Percentiles rank a stretch among this genome's conserved stretches.
Evolutionary conservation across 2,888 invertebrate species (phyloP).

Genomic region (Nyleta sp.): DNA sequence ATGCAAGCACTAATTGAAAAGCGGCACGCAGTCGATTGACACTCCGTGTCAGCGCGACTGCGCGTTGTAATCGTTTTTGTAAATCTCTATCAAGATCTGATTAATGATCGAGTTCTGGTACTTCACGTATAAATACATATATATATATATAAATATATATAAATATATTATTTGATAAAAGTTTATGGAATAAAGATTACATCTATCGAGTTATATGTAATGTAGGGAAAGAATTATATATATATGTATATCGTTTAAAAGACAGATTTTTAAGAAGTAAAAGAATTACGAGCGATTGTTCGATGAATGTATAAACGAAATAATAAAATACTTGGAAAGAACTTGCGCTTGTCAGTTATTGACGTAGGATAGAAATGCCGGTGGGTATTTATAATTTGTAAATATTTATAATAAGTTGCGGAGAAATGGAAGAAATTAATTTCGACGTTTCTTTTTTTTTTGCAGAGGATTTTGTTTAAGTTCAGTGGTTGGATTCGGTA

Average conservation of each 20-base stretch:
- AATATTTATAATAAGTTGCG: too few species aligned
- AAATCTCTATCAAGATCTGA: conserved; percentile 77
- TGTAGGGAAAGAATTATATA: conserved; percentile 54
- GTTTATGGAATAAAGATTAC: conserved; percentile 39
- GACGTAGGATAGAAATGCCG: background rate
- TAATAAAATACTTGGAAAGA: conserved; percentile 36
- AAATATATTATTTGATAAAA: conserved; percentile 50
- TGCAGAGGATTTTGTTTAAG: too few species aligned
- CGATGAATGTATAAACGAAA: conserved; percentile 47
- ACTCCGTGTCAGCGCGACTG: conserved; percentile 41
- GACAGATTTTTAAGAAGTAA: conserved; percentile 43
- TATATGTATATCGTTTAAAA: conserved; percentile 44
- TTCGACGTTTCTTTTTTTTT: too few species aligned
- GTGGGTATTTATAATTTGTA: too few species aligned
- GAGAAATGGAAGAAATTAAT: too few species aligned
- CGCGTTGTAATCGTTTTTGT: conserved; percentile 49
- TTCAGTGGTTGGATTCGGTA: too few species aligned
- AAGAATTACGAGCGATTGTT: conserved; percentile 46
- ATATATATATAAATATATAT: conserved; percentile 48
- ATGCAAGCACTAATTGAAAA: conserved; percentile 59
- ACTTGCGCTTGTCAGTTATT: conserved; percentile 1
- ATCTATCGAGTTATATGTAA: conserved; percentile 65
- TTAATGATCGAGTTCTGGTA: conserved; percentile 66
- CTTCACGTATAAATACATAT: conserved; percentile 45
- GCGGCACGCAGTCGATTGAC: conserved; percentile 31